A percentile compares a stretch with the other conserved stretches of the same genome.
Conservation (phyloP, 1,140 invertebrate genomes). For the Drosophila sturtevanti region DNA sequence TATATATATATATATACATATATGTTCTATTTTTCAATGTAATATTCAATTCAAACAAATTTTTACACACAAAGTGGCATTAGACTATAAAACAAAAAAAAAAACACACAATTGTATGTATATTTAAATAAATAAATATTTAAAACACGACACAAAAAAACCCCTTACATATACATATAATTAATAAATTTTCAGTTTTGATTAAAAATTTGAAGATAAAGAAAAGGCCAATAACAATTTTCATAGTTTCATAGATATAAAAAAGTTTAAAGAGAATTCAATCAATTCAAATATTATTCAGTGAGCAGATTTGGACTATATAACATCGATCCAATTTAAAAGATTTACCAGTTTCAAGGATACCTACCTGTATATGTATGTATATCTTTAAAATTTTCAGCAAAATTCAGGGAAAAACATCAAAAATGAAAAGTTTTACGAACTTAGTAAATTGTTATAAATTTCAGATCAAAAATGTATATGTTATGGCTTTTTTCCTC, state of each 20-base stretch:
- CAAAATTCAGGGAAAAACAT: no score
- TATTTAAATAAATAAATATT: slow-evolving; percentile 36
- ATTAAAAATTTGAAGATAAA: slow-evolving; percentile 22
- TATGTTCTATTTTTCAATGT: slow-evolving; percentile 8
- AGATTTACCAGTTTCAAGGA: no score
- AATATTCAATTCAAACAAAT: slow-evolving; percentile 17
- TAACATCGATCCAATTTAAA: no score
- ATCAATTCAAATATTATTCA: no score
- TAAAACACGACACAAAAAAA: slow-evolving; percentile 30
- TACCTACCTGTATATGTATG: no score
- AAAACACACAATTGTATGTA: slow-evolving; percentile 23
- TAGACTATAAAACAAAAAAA: slow-evolving; percentile 28
- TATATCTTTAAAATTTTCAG: no score
- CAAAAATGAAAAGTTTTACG: background rate
- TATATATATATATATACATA: background rate
- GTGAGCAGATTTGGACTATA: no score
- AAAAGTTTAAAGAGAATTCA: no score
- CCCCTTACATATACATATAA: slow-evolving; percentile 11
- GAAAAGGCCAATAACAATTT: slow-evolving; percentile 16
- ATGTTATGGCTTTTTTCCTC: background rate
- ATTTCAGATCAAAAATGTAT: no score
- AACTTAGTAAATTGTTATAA: no score
- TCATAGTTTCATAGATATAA: slow-evolving; percentile 1
- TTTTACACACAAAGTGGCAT: slow-evolving; percentile 49
- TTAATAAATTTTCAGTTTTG: slow-evolving; percentile 14